Evolutionary conservation across 2,113 vertebrate species (phyloP).

Genomic region (Atherinomorus stipes): DNA sequence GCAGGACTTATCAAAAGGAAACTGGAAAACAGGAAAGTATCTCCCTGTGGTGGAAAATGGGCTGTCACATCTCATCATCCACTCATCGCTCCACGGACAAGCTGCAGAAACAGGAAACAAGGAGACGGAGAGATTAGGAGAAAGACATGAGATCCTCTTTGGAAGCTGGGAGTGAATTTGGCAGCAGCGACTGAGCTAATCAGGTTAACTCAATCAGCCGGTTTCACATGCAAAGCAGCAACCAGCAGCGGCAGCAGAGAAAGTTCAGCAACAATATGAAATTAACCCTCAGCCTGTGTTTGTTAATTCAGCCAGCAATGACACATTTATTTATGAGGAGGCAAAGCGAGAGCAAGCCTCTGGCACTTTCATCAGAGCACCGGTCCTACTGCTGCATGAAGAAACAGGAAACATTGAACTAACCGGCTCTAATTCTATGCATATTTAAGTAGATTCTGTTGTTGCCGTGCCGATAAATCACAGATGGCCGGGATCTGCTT

Average conservation of each 20-base stretch:
- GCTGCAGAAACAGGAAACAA: conserved; percentile 40
- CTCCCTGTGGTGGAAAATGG: conserved; percentile 39
- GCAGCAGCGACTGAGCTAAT: conserved; percentile 49
- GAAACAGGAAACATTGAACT: conserved; percentile 15
- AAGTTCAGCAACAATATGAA: conserved; percentile 31
- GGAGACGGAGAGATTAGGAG: neutral
- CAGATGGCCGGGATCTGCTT: conserved; percentile 25
- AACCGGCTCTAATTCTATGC: conserved; percentile 19
- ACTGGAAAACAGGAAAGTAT: conserved; percentile 33
- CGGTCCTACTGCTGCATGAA: conserved; percentile 23
- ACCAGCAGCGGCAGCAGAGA: conserved; percentile 17
- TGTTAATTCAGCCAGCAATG: conserved; percentile 66
- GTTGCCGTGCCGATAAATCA: conserved; percentile 5
- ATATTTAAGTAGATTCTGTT: conserved; percentile 31
- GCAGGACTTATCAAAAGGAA: conserved; percentile 36
- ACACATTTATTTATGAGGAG: conserved; percentile 53
- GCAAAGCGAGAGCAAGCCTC: conserved; percentile 41
- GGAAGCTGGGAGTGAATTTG: conserved; percentile 52
- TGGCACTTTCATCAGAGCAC: conserved; percentile 38
- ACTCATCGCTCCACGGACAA: conserved; percentile 55
- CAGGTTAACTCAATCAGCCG: conserved; percentile 70
- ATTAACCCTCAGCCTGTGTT: conserved; percentile 39
- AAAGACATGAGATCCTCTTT: conserved; percentile 23
- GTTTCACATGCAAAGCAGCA: conserved; percentile 52
- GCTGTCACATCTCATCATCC: conserved; percentile 59